Evolutionary conservation across 2,888 invertebrate species (phyloP), one percentile per base, ranked within the genome.

Genomic region (Tyria jacobaeae): DNA sequence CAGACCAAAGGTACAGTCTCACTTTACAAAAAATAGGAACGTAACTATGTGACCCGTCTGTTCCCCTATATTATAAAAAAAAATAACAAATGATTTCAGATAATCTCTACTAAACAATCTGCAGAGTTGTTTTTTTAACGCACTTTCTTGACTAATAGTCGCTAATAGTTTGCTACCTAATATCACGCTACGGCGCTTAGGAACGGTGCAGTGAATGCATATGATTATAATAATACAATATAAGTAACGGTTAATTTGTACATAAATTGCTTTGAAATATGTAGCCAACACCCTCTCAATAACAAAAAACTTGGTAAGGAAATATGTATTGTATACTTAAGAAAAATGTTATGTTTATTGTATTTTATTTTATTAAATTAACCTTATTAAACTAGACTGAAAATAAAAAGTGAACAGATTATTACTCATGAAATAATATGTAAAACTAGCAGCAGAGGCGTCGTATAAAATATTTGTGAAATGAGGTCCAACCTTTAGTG

Each of bases 401-500:
- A n/a, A n/a, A n/a, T n/a, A n/a, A n/a, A n/a, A n/a, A n/a, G n/a
- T n/a, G n/a, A n/a, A n/a, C n/a, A n/a, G n/a, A n/a, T n/a, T n/a
- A n/a, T n/a, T n/a, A n/a, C n/a, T n/a, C n/a, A n/a, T n/a, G n/a
- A n/a, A n/a, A n/a, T n/a, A n/a, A n/a, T n/a, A n/a, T 10, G 9
- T 17, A 17, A 12, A 7, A 21, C 2, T 1, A 5, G 17, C 17
- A 21, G 2, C 0, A 44, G 25, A 48, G 21, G 5, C 21, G 7
- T 44, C 14, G 14, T 5, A 24, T 47, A 52, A 52, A 59, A 35
- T 41, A 7, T 54, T 41, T 34, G 48, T 24, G 21, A 31, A 25
- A 17, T 60, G 39, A 15, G 10, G 31, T 24, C 39, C 24, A 35
- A 10, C 55, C 68, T 71, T 75, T 80, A 79, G 70, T 68, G 70